phyloP scores from a whole-genome alignment of 2,888 invertebrate species.

The Callyntrura sp. region DNA sequence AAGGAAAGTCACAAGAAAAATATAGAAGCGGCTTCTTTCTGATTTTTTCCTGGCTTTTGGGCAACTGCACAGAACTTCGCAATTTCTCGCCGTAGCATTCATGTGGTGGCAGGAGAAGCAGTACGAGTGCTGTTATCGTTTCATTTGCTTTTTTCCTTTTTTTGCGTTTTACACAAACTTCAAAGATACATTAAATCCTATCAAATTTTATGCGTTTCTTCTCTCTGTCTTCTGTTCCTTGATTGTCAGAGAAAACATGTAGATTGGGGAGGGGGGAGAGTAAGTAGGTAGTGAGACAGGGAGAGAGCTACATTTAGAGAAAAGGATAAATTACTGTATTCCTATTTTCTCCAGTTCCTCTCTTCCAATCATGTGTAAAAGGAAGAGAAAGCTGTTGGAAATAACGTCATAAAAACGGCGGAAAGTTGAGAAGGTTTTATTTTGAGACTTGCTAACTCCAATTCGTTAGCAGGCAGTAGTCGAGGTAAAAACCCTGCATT shows the following conservation, averaged over 20 bases:
- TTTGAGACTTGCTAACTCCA: too few species aligned
- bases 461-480: too few species aligned
- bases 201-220: conserved; percentile 52
- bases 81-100: neutral
- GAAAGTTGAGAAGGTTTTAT: neutral
- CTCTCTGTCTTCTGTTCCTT: too few species aligned
- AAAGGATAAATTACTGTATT: conserved; percentile 41
- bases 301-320: neutral
- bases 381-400: neutral
- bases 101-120: neutral
- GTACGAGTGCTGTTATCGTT: neutral
- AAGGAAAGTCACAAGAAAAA: too few species aligned
- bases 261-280: too few species aligned
- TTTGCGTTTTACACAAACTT: neutral
- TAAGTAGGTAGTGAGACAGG: too few species aligned
- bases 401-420: conserved; percentile 21
- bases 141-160: neutral
- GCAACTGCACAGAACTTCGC: too few species aligned
- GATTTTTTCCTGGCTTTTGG: neutral
- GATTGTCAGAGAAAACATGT: neutral
- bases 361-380: neutral
- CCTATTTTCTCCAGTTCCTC: neutral
- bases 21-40: too few species aligned
- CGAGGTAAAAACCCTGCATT: too few species aligned
- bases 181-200: conserved; percentile 62